These are phyloP conservation scores for Onychostruthus taczanowskii DNA, from an alignment of 2,113 vertebrate genomes.

Conservation along the genomic window DNA sequence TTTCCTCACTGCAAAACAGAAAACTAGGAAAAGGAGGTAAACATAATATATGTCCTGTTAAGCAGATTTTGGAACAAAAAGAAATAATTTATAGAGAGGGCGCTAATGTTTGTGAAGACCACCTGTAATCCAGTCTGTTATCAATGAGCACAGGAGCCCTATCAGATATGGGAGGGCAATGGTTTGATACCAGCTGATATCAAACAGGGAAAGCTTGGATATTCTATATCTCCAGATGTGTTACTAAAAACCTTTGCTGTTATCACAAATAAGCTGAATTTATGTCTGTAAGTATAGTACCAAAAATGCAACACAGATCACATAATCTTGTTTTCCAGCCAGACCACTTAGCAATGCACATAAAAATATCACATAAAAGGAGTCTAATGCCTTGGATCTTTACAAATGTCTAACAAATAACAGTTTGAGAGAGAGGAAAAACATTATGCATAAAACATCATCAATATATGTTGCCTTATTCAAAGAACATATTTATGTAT, in stretches of 20 bases:
- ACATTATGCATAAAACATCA: not conserved
- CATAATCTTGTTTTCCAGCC: slow-evolving; percentile 14
- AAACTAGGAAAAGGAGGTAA: not conserved
- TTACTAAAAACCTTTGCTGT: not conserved
- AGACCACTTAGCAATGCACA: not conserved
- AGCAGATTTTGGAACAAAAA: not conserved
- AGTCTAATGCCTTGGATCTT: not conserved
- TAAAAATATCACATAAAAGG: slow-evolving; percentile 3
- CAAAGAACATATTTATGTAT: not conserved
- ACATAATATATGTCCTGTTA: not conserved
- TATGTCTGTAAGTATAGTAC: not conserved
- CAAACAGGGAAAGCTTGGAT: not conserved
- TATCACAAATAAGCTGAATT: not conserved
- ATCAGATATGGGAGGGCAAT: not conserved
- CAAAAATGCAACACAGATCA: not conserved
- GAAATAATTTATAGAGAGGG: not conserved
- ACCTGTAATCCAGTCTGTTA: not conserved
- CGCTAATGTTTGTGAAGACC: not conserved
- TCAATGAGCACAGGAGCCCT: not conserved
- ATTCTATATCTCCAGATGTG: not conserved
- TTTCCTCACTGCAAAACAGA: not conserved
- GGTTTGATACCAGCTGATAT: not conserved
- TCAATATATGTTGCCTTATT: not conserved
- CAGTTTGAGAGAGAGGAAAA: not conserved
- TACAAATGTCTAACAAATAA: slow-evolving; percentile 15